A percentile compares a stretch with the other conserved stretches of the same genome.
phyloP scores from a whole-genome alignment of 1,140 invertebrate species.

The Sinella curviseta region DNA sequence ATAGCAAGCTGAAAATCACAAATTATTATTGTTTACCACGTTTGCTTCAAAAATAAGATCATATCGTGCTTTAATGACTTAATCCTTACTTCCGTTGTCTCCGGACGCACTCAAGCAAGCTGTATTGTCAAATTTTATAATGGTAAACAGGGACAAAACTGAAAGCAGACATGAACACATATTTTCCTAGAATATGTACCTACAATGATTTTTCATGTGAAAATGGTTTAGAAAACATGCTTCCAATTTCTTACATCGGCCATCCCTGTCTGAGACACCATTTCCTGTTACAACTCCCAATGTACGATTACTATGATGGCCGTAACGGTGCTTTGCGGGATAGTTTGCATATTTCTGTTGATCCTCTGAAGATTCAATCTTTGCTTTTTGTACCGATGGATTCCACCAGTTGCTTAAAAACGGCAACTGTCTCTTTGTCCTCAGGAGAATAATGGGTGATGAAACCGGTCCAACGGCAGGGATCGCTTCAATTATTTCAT shows the following conservation, averaged over 20 bases:
- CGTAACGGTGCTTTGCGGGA: not conserved
- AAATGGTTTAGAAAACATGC: not conserved
- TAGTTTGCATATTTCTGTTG: not conserved
- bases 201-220: not conserved
- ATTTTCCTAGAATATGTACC: not conserved
- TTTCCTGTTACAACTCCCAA: not conserved
- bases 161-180: conserved; percentile 32
- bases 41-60: not conserved
- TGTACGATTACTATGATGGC: not conserved
- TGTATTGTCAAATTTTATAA: conserved; percentile 71
- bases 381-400: not conserved
- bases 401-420: conserved; percentile 39
- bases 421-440: conserved; percentile 33
- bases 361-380: not conserved
- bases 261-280: conserved; percentile 36
- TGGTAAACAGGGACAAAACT: conserved; percentile 74
- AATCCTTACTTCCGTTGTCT: conserved; percentile 65
- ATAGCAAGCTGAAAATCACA: not conserved
- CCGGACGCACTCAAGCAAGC: conserved; percentile 68
- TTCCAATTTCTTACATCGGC: conserved; percentile 31
- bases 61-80: too few species aligned
- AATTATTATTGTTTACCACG: not conserved
- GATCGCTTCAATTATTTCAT: conserved; percentile 19
- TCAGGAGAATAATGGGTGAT: not conserved
- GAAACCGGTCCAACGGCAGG: not conserved